Base-by-base conservation (phyloP, 2,113 vertebrate species). In the Synodontis membranacea region DNA sequence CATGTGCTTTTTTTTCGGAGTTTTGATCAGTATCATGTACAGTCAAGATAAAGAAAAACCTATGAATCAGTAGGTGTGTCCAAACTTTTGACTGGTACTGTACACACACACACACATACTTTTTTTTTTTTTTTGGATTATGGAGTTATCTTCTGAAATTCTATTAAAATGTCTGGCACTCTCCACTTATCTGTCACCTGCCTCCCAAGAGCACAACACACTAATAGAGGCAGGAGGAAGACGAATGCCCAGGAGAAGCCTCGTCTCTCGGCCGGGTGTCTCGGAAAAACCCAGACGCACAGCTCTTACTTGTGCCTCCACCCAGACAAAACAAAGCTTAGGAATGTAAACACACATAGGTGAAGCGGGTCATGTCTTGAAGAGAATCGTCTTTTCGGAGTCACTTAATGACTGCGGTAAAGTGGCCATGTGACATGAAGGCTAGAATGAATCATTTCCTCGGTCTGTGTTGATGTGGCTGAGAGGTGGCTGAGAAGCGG, bases 101-200 rank as follows among this genome's bases (percentile, higher is more conserved):
- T 92, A 92, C 66, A 95, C 94, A 56, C 70, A 84, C n/a, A n/a
- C n/a, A n/a, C n/a, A n/a, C n/a, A n/a, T n/a, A n/a, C n/a, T n/a
- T n/a, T n/a, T n/a, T n/a, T n/a, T n/a, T n/a, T n/a, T n/a, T n/a
- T n/a, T n/a, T 85, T 83, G 93, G 92, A 95, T 95, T 95, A 95
- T 96, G 93, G 92, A 93, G 94, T 95, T 95, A 95, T 95, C 94
- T 93, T 95, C 94, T 94, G 92, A 95, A 95, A 94, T 94, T 95
- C 94, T 94, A 95, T 95, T 96, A 95, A 95, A 95, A 94, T 90
- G 93, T 93, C 93, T 92, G 92, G 89, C 92, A 91, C 93, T 93
- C 92, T 89, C 92, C 92, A 92, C 94, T 94, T 95, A 94, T 96
- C 95, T 94, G 94, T 95, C 94, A 95, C 94, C 94, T 95, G 93